Evolutionary conservation across 1,140 invertebrate species (phyloP).

Genomic region (Chironomus striatipennis): DNA sequence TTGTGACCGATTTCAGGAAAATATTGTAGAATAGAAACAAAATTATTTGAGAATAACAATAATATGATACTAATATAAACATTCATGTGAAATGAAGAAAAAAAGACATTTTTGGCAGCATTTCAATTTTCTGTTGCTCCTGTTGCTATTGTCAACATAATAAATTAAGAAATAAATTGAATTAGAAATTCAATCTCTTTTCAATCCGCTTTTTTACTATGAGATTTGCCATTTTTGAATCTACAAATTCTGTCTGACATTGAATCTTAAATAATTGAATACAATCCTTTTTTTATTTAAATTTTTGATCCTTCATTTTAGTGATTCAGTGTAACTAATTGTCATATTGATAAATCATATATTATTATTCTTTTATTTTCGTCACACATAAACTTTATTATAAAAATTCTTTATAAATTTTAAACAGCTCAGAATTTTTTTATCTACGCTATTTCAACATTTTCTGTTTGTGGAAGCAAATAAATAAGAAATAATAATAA

Average conservation of each 20-base stretch:
- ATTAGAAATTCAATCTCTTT: slow-evolving; percentile 2
- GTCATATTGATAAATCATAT: not conserved
- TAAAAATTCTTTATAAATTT: too few relatives aligned
- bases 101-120: not conserved
- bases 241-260: too few relatives aligned
- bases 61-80: slow-evolving; percentile 2
- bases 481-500: too few relatives aligned
- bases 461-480: too few relatives aligned
- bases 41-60: not conserved
- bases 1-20: too few relatives aligned
- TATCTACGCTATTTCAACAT: too few relatives aligned
- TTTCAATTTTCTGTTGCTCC: not conserved
- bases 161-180: not conserved
- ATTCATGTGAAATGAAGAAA: not conserved
- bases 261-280: too few relatives aligned
- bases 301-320: too few relatives aligned
- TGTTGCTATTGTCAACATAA: slow-evolving; percentile 17
- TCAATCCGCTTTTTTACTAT: not conserved
- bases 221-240: too few relatives aligned
- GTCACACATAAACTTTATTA: not conserved
- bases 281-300: too few relatives aligned
- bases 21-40: too few relatives aligned
- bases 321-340: not conserved
- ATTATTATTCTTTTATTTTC: not conserved
- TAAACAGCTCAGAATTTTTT: too few relatives aligned